These are phyloP conservation scores for Mormyrus lacerda DNA, from an alignment of 2,113 vertebrate species.

Conservation along the genomic window DNA sequence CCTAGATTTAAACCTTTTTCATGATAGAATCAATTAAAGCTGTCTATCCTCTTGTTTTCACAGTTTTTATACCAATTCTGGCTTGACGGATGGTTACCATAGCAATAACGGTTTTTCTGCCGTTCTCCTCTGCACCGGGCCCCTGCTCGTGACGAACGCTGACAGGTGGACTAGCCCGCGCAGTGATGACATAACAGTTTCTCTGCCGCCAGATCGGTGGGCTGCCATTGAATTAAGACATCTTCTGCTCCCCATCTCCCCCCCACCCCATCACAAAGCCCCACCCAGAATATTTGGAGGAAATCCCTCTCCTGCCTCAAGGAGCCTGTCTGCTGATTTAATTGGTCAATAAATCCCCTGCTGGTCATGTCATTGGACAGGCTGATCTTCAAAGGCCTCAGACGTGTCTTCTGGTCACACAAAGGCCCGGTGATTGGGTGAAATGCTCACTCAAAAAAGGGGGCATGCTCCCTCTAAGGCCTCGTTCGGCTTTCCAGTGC, in stretches of 20 bases:
- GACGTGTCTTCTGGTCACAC: not conserved
- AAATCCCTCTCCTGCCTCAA: not conserved
- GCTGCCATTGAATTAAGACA: not conserved
- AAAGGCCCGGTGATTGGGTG: not conserved
- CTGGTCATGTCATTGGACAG: not conserved
- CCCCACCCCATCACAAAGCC: not conserved
- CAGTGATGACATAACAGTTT: not conserved
- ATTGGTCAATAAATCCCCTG: slow-evolving; percentile 18
- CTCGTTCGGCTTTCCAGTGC: too few species aligned
- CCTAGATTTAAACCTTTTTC: not conserved
- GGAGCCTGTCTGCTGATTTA: not conserved
- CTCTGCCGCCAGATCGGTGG: not conserved
- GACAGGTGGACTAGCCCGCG: not conserved
- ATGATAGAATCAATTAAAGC: not conserved
- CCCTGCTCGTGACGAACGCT: not conserved
- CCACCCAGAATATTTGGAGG: not conserved
- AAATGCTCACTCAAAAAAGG: not conserved
- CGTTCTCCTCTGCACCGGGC: not conserved
- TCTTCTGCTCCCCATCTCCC: not conserved
- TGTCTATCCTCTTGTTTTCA: slow-evolving; percentile 7
- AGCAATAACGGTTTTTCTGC: not conserved
- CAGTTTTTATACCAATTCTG: slow-evolving; percentile 1
- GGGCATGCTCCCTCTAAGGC: not conserved
- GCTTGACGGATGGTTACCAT: slow-evolving; percentile 6
- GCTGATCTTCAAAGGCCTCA: slow-evolving; percentile 13